A percentile compares a stretch with the other conserved stretches of the same genome.
These are phyloP conservation scores for Cheiracanthium punctorium DNA, from an alignment of 2,888 invertebrate species.

Conservation along the genomic window DNA sequence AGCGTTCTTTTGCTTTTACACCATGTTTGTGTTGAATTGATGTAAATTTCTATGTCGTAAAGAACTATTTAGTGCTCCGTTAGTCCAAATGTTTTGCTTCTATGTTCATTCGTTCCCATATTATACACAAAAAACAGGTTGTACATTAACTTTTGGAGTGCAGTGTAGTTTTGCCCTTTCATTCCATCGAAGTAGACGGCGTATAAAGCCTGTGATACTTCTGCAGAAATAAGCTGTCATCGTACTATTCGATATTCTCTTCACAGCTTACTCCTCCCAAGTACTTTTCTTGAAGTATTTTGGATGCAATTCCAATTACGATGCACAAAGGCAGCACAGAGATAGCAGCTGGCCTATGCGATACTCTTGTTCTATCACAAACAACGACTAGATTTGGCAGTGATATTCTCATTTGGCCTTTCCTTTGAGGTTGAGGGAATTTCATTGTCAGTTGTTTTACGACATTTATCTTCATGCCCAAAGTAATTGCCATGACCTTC, in stretches of 20 bases:
- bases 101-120: no score
- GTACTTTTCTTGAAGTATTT: constrained; percentile 4
- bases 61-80: no score
- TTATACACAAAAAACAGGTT: no score
- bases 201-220: constrained; percentile 3
- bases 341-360: constrained; percentile 14
- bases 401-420: constrained; percentile 24
- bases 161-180: constrained; percentile 12
- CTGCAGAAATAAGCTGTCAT: constrained; percentile 5
- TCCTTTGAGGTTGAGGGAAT: constrained; percentile 9
- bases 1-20: no score
- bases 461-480: background rate
- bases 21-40: no score
- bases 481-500: background rate
- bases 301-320: background rate
- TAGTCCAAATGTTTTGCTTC: no score
- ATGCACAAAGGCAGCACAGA: constrained; percentile 1
- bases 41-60: no score
- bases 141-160: no score
- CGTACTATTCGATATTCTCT: constrained; percentile 6
- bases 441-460: background rate
- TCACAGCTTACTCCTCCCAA: constrained; percentile 20
- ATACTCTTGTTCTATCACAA: background rate
- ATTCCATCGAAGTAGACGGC: constrained; percentile 12
- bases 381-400: constrained; percentile 16